Evolutionary conservation across 2,113 vertebrate species (phyloP).

Genomic region (Alethe castanea): DNA sequence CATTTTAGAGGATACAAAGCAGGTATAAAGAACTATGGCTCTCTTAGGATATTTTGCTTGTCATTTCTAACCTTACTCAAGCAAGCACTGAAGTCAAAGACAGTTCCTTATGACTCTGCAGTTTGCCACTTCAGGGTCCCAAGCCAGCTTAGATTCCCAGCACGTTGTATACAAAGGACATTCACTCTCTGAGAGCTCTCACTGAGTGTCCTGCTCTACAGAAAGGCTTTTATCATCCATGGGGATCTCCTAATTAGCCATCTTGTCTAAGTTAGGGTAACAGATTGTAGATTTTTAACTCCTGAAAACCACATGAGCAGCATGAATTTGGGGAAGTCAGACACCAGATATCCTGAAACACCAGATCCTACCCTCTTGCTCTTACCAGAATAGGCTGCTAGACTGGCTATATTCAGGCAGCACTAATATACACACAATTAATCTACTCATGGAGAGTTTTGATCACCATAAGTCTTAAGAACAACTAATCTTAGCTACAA

Average conservation of each 20-base stretch:
- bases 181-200: not conserved
- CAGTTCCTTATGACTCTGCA: not conserved
- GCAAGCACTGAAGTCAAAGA: not conserved
- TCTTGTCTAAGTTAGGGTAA: not conserved
- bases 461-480: not conserved
- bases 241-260: not conserved
- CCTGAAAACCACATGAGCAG: not conserved
- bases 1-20: not conserved
- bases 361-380: not conserved
- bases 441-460: not conserved
- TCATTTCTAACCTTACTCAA: not conserved
- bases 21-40: not conserved
- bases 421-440: not conserved
- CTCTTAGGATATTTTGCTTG: not conserved
- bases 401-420: not conserved
- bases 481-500: not conserved
- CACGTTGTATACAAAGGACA: not conserved
- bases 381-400: not conserved
- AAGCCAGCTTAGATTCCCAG: not conserved
- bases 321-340: not conserved
- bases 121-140: not conserved
- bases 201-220: not conserved
- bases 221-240: not conserved
- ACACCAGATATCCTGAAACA: accelerated
- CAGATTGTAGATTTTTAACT: not conserved